Percentiles rank a stretch among this genome's conserved stretches.
Conservation (phyloP, 2,797 vertebrate genomes). For the Anniella stebbinsi region DNA sequence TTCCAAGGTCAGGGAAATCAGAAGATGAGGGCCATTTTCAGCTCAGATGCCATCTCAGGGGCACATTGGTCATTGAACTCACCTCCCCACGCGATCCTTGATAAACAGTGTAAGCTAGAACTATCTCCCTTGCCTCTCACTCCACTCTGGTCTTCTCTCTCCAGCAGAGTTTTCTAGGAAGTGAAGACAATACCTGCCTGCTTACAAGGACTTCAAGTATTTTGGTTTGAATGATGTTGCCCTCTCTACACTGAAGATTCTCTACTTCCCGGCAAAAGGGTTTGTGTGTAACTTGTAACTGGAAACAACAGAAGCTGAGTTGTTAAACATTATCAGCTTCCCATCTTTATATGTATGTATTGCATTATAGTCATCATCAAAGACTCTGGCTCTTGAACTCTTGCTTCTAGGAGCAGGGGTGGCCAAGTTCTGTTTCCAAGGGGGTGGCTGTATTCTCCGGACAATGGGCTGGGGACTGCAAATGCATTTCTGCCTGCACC, state of each 20-base stretch:
- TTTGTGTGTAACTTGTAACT: background rate
- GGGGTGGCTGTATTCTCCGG: background rate
- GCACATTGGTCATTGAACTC: too few species aligned
- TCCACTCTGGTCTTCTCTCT: background rate
- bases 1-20: background rate
- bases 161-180: background rate
- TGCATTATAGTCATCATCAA: background rate
- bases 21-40: background rate
- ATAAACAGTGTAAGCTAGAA: too few species aligned
- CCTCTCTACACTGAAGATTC: background rate
- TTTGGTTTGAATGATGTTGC: background rate
- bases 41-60: background rate
- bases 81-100: background rate
- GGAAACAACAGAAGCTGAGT: background rate
- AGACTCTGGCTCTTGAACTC: background rate
- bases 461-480: too few species aligned
- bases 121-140: too few species aligned
- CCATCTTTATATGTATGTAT: background rate
- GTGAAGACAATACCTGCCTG: background rate
- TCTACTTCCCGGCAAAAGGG: background rate
- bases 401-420: too few species aligned
- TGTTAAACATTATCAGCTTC: background rate
- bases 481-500: background rate
- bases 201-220: background rate
- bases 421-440: background rate